phyloP scores from a whole-genome alignment of 2,113 vertebrate genomes.

The Zosterops lateralis region DNA sequence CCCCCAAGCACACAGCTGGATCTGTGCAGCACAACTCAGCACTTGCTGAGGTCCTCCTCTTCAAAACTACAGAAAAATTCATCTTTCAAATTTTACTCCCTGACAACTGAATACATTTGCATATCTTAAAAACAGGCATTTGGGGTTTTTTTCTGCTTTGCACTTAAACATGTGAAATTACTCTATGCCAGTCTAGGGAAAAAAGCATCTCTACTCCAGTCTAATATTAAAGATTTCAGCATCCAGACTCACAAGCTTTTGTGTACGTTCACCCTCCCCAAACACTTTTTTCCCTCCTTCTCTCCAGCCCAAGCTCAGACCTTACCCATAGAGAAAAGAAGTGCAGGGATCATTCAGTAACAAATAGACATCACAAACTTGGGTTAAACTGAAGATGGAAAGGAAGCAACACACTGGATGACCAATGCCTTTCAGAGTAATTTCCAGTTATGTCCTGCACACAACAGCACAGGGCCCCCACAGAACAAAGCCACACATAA shows the following conservation, averaged over 20 bases:
- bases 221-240: background rate
- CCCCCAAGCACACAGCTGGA: rapidly evolving
- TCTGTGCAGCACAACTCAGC: background rate
- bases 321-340: background rate
- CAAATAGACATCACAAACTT: background rate
- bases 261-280: background rate
- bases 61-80: background rate
- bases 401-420: background rate
- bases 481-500: background rate
- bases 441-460: background rate
- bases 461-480: background rate
- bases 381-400: background rate
- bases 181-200: background rate
- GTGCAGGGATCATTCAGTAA: background rate
- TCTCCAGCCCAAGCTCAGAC: background rate
- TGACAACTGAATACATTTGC: background rate
- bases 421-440: background rate
- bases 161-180: background rate
- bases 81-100: background rate
- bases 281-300: background rate
- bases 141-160: background rate
- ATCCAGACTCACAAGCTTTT: background rate
- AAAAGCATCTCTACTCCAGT: background rate
- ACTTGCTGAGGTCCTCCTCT: rapidly evolving
- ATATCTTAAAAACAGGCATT: background rate